These are phyloP conservation scores for Telenomus remus DNA, from an alignment of 1,140 invertebrate genomes.

Conservation along the genomic window DNA sequence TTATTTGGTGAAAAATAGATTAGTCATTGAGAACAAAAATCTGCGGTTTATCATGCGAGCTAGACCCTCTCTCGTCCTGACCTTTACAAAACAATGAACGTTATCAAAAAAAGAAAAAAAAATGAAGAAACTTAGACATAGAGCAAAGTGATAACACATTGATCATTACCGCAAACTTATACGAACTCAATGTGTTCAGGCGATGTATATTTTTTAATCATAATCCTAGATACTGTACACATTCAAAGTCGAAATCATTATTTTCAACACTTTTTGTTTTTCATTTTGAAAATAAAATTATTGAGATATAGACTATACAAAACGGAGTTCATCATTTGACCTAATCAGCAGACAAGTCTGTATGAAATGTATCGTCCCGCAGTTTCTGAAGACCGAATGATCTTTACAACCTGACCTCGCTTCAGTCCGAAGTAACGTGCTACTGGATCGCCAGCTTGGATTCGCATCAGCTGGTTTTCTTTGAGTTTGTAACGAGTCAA, in stretches of 20 bases:
- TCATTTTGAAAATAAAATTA: slow-evolving; percentile 40
- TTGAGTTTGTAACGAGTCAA: slow-evolving; percentile 97
- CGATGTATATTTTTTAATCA: slow-evolving; percentile 54
- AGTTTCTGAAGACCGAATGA: slow-evolving; percentile 97
- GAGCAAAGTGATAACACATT: slow-evolving; percentile 37
- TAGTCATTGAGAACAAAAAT: too few species aligned
- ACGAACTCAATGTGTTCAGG: slow-evolving; percentile 55
- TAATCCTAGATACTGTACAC: slow-evolving; percentile 47
- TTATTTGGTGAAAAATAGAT: too few species aligned
- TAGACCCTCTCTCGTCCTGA: too few species aligned
- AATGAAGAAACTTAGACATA: slow-evolving; percentile 15
- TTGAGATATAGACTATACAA: slow-evolving; percentile 22
- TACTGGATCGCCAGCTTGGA: slow-evolving; percentile 98
- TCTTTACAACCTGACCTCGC: slow-evolving; percentile 98
- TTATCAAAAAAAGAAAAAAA: slow-evolving; percentile 34
- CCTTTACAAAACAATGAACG: too few species aligned
- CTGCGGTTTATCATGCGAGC: too few species aligned
- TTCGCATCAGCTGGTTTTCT: slow-evolving; percentile 99
- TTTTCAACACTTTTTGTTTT: slow-evolving; percentile 46
- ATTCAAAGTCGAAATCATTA: slow-evolving; percentile 36
- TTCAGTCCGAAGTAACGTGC: slow-evolving; percentile 98
- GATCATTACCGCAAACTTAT: slow-evolving; percentile 37
- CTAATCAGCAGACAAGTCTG: slow-evolving; percentile 90
- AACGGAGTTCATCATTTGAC: slow-evolving; percentile 18
- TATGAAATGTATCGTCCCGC: slow-evolving; percentile 99